Evolutionary conservation across 2,797 vertebrate species (phyloP), one percentile per base, ranked within the genome.

Genomic region (Manis crassicaudata): DNA sequence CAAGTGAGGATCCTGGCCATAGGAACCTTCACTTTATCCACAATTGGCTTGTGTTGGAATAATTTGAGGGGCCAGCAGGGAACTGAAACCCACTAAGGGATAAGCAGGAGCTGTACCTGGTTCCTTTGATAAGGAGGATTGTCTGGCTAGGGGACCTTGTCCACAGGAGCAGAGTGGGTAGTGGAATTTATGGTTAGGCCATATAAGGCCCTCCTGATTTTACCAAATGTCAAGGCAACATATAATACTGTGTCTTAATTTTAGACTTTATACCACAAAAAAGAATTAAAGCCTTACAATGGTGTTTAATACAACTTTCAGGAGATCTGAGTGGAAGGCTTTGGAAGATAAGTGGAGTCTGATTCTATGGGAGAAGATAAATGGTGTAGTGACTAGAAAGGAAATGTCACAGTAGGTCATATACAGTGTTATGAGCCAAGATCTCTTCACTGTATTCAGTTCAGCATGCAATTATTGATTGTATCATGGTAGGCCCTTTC

Each of bases 191-290:
- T 37, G 60, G 21, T 82, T 62, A 60, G 63, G 50, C 13, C 27
- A 32, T 88, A 85, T 58, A 86, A 94, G 63, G 35, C 20, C 37
- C 13, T 90, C 35, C 6, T 67, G 46, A 32, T 72, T 94, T 81
- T 56, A 65, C 54, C 43, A 68, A 2, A 58, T 90, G 50, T 54
- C 40, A 73, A 92, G 40, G 29, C 54, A 84, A 56, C 62, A 43
- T 13, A 6, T 58, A 79, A 27, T 75, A 65, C 43, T 54, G 77
- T 92, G 37, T 21, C 86, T 94, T 91, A 70, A 77, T 81, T 97
- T 92, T 82, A 72, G 40, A 65, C 37, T 84, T 58, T n/a, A 40
- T 46, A 56, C 25, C 62, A 82, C n/a, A 67, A 54, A 82, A 85
- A 56, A 95, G 32, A 95, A 67, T 58, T 70, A 3, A 88, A 40